Evolutionary conservation across 2,113 vertebrate species (phyloP), one percentile per base, ranked within the genome.

Genomic region (Heteronetta atricapilla): DNA sequence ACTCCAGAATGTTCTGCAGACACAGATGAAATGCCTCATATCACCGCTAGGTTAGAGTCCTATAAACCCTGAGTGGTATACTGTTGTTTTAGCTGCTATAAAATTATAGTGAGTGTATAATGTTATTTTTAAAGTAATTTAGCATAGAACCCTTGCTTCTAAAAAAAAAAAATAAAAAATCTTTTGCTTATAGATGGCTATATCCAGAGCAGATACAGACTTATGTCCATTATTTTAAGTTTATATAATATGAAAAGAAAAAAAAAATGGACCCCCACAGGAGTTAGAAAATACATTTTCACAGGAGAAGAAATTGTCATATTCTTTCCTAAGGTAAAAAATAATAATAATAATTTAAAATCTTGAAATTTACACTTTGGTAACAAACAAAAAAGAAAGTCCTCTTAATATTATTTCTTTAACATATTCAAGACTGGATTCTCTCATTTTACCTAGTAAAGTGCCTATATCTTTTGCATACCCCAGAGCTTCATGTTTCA

Each of bases 401-500:
- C 11, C 12, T 31, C 73, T 33, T 79, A 74, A 64, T 73, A 50
- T 73, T 62, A 52, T 86, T 89, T 93, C 34, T 88, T 44, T 16
- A 40, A 83, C 68, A 6, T 69, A 42, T 40, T 53, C 66, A 46
- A 70, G 15, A 82, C 29, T 21, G 7, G 18, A 48, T 20, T 76
- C 67, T 59, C 26, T 92, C 31, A 28, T 74, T 86, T 74, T 83
- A 64, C 25, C 5, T 2, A 72, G 3, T 79, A 5, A 93, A 91
- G 26, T 85, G 77, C 59, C 53, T 56, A 5, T 53, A 60, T 59
- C 52, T 94, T 90, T 66, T 66, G 70, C 21, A 59, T 20, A 89
- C 22, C 26, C 46, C 63, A 72, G 53, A 89, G 58, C 33, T 93
- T 90, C 53, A 18, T 44, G 15, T 90, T 97, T 96, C 70, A 36